A percentile compares a stretch with the other conserved stretches of the same genome.
phyloP scores from a whole-genome alignment of 2,113 vertebrate species.

The Diadophis punctatus region DNA sequence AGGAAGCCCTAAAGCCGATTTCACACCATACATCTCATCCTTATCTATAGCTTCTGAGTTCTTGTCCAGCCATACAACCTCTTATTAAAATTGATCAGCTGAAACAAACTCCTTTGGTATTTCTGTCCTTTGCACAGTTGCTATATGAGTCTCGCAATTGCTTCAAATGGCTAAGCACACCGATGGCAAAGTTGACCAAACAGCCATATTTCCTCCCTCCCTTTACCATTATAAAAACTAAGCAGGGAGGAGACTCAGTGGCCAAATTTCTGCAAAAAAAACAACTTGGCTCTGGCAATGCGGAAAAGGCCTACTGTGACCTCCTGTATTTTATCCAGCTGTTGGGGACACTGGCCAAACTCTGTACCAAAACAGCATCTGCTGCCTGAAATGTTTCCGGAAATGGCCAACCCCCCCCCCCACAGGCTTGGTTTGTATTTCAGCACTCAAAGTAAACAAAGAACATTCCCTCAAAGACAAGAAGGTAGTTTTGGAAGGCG shows the following conservation, averaged over 20 bases:
- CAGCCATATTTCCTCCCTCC: neutral
- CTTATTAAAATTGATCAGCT: too few relatives aligned
- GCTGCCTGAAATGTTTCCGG: neutral
- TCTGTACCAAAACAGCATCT: too few relatives aligned
- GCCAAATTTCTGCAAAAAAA: neutral
- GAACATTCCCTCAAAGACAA: neutral
- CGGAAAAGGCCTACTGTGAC: neutral
- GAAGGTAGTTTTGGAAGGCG: neutral
- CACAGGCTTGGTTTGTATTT: neutral
- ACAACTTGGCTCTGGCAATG: neutral
- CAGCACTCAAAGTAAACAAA: too few relatives aligned
- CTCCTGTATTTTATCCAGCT: neutral
- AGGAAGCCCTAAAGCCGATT: neutral
- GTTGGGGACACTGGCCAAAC: neutral
- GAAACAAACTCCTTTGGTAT: neutral
- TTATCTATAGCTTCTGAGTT: too few relatives aligned
- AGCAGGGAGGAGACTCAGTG: neutral
- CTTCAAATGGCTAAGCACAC: neutral
- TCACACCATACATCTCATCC: neutral
- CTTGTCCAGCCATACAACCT: neutral
- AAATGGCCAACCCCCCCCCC: accelerated
- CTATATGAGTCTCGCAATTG: neutral
- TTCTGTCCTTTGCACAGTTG: neutral
- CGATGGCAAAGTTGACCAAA: neutral
- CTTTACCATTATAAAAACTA: neutral